Evolutionary conservation across 2,113 vertebrate species (phyloP).

Genomic region (Ammodytes marinus): DNA sequence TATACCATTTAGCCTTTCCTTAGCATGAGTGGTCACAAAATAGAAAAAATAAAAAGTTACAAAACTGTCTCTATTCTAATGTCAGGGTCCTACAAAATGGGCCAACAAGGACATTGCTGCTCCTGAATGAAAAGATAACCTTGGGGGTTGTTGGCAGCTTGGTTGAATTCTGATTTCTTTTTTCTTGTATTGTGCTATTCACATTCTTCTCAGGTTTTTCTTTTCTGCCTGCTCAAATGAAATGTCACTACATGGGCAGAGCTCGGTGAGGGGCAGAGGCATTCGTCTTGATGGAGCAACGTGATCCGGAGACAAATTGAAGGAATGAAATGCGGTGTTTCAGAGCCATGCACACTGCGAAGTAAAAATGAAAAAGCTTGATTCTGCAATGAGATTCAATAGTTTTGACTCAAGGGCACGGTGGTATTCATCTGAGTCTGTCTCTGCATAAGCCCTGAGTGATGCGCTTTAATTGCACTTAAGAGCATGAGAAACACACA

Average conservation of each 20-base stretch:
- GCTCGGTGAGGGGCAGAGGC: slow-evolving; percentile 6
- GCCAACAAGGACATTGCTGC: slow-evolving; percentile 46
- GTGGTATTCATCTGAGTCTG: slow-evolving; percentile 45
- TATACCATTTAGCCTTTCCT: slow-evolving; percentile 9
- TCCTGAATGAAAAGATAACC: slow-evolving; percentile 54
- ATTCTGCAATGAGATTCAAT: slow-evolving; percentile 46
- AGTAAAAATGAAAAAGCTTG: slow-evolving; percentile 25
- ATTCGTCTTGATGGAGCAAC: slow-evolving; percentile 21
- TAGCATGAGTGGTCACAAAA: slow-evolving; percentile 35
- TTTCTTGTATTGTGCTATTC: slow-evolving; percentile 32
- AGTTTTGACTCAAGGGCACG: slow-evolving; percentile 49
- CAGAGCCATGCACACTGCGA: background rate
- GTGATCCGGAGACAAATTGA: slow-evolving; percentile 12
- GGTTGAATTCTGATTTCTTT: slow-evolving; percentile 21
- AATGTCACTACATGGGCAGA: slow-evolving; percentile 52
- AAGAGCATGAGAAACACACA: slow-evolving; percentile 41
- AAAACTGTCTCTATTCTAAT: slow-evolving; percentile 44
- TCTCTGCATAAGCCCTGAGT: slow-evolving; percentile 52
- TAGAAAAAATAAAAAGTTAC: background rate
- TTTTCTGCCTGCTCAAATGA: slow-evolving; percentile 39
- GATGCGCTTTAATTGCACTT: slow-evolving; percentile 54
- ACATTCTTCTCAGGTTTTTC: slow-evolving; percentile 18
- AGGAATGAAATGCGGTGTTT: background rate
- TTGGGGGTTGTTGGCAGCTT: slow-evolving; percentile 45
- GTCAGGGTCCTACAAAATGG: slow-evolving; percentile 37